Conservation (phyloP, 2,113 vertebrate species). For the Aegithalos caudatus region DNA sequence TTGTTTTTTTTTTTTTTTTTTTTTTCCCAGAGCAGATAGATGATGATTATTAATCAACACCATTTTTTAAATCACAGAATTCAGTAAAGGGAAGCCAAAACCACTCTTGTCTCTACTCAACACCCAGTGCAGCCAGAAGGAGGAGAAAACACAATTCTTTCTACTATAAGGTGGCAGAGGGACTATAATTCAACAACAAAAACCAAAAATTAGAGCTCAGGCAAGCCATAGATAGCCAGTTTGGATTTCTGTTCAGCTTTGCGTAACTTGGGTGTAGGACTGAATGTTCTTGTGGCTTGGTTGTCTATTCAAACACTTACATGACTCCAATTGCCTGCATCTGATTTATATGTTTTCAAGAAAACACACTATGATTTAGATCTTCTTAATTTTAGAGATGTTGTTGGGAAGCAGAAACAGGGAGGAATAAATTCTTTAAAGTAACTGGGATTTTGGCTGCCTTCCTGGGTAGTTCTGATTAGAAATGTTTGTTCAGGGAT, state of each 20-base stretch:
- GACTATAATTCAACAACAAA: not conserved
- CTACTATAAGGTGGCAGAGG: not conserved
- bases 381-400: not conserved
- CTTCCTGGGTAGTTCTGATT: not conserved
- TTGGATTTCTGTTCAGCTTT: constrained; percentile 7
- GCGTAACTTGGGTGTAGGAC: constrained; percentile 3
- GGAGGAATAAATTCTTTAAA: not conserved
- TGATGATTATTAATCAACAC: not conserved
- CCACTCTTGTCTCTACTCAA: not conserved
- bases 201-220: not conserved
- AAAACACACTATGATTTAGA: not conserved
- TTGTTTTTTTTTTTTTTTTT: not conserved
- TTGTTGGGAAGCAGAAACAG: not conserved
- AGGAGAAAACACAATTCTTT: not conserved
- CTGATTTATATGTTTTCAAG: constrained; percentile 7
- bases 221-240: not conserved
- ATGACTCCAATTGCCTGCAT: not conserved
- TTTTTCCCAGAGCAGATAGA: not conserved
- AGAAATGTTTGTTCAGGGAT: not conserved
- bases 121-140: not conserved
- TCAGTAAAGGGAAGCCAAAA: not conserved
- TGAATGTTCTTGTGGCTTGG: not conserved
- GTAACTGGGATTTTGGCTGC: not conserved
- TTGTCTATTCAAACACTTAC: not conserved
- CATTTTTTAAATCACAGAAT: not conserved